Evolutionary conservation across 2,888 invertebrate species (phyloP), one percentile per base, ranked within the genome.

Genomic region (Tenthredo amoena): DNA sequence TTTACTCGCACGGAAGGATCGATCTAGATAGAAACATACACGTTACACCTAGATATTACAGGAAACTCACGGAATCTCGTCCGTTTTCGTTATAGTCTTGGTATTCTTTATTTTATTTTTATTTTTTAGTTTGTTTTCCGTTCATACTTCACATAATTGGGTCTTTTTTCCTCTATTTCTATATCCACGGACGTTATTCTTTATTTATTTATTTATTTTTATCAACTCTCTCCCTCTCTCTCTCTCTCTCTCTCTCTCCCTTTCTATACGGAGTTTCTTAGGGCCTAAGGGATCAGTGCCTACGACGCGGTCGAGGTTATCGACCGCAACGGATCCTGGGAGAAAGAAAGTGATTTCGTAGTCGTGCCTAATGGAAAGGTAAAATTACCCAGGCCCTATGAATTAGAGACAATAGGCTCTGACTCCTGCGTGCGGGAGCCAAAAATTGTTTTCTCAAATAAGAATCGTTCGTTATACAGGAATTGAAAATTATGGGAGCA

Each of bases 341-440:
- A 81, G 81, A 81, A 81, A 81, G 62, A 81, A 81, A 81, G 81
- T 81, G 81, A 81, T 81, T 81, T 81, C 37, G 40, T 62, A 81
- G 81, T 81, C 58, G 62, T 62, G 31, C 58, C 81, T 81, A 81
- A 81, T 81, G 81, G 81, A 81, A 81, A 81, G 81, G 81, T 62
- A 58, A 81, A 81, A 81, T 81, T 81, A 81, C 62, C 62, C 81
- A 21, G 40, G 40, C 58, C 40, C 58, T 62, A 81, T 81, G 62
- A 81, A 81, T 81, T 81, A 81, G 81, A 81, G 58, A 81, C 62
- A 81, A 81, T 62, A 81, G 81, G 50, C n/a, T 62, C 55, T 31
- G 40, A n/a, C 26, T 34, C 37, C n/a, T 71, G 34, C 47, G 47
- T 26, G 40, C 43, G 31, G 31, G 55, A 55, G 55, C 43, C 2